These are phyloP conservation scores for Sitta carolinensis DNA, from an alignment of 2,797 vertebrate species.

Conservation along the genomic window DNA sequence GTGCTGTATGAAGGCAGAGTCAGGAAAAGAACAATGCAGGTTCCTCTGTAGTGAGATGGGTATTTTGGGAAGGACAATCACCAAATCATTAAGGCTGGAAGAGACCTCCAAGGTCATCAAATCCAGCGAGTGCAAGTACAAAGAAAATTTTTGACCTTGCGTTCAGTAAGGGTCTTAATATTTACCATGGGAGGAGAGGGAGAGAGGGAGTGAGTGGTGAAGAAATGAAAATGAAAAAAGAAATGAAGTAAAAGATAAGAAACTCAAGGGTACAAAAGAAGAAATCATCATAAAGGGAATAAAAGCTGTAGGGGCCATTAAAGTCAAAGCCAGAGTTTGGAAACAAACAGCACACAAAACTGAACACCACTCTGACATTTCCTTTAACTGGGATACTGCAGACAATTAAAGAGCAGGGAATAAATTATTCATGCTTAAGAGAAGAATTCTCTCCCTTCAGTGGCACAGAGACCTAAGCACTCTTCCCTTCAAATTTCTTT, in stretches of 20 bases:
- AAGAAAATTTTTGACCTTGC: neutral
- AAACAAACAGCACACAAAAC: neutral
- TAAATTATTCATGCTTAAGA: constrained; percentile 4
- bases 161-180: neutral
- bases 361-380: neutral
- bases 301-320: neutral
- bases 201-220: neutral
- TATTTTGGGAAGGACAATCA: neutral
- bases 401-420: neutral
- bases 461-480: neutral
- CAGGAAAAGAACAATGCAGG: neutral
- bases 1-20: neutral
- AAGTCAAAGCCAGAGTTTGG: neutral
- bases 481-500: neutral
- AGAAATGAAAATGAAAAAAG: neutral
- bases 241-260: neutral
- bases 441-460: neutral
- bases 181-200: neutral
- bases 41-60: fast-evolving
- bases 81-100: neutral
- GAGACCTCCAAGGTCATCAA: neutral
- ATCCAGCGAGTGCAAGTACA: neutral
- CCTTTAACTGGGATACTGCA: neutral
- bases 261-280: neutral
- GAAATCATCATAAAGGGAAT: neutral